Evolutionary conservation across 1,140 invertebrate genomes (phyloP).

Genomic region (Ips typographus): DNA sequence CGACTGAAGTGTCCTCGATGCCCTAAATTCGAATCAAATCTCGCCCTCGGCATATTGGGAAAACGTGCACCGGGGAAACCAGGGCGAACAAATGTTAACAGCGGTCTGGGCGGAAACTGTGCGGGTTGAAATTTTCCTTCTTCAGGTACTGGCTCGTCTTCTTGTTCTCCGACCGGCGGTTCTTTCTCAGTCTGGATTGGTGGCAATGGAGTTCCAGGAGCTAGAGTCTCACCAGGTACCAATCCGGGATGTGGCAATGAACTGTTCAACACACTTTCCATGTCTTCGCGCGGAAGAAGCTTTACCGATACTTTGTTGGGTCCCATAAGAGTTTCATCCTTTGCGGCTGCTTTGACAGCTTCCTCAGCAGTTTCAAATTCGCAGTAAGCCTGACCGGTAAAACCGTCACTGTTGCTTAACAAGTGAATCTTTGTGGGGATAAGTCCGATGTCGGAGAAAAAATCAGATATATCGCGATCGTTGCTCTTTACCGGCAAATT

Average conservation of each 20-base stretch:
- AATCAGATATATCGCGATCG: conserved; percentile 77
- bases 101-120: background rate
- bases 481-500: conserved; percentile 73
- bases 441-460: conserved; percentile 74
- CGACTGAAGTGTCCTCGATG: background rate
- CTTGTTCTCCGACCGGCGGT: background rate
- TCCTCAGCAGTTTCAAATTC: conserved; percentile 74
- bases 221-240: conserved; percentile 1
- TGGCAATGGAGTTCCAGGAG: conserved; percentile 19
- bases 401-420: conserved; percentile 64
- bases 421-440: conserved; percentile 77
- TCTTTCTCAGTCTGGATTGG: conserved; percentile 10
- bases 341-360: conserved; percentile 67
- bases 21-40: background rate
- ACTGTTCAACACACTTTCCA: conserved; percentile 41
- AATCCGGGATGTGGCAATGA: conserved; percentile 18
- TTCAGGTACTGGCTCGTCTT: conserved; percentile 4
- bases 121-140: background rate
- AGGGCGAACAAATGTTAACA: background rate
- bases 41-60: background rate
- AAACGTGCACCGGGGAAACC: background rate
- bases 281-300: conserved; percentile 64
- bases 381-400: conserved; percentile 82
- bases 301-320: conserved; percentile 66
- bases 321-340: conserved; percentile 69